Percentiles rank a stretch among this genome's conserved stretches.
Evolutionary conservation across 2,113 vertebrate species (phyloP).

Genomic region (Actinemys pallida): DNA sequence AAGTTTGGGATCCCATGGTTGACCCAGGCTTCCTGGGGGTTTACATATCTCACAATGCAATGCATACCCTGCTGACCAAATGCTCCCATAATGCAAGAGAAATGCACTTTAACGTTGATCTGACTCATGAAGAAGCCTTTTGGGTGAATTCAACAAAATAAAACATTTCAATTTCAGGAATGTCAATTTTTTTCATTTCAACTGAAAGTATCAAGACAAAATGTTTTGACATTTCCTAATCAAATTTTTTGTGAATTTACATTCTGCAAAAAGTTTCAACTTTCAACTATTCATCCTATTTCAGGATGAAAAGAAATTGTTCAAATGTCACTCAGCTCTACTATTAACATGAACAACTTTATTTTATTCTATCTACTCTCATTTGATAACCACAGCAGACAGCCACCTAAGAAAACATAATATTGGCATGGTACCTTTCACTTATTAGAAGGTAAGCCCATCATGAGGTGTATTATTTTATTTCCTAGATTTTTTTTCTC

Average conservation of each 20-base stretch:
- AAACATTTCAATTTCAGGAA: neutral
- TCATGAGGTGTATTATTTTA: no score
- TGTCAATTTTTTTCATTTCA: neutral
- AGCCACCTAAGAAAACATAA: no score
- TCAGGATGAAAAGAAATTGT: neutral
- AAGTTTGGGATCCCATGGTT: neutral
- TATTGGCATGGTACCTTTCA: no score
- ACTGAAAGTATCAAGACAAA: neutral
- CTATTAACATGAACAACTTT: neutral
- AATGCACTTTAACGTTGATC: neutral
- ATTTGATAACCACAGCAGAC: no score
- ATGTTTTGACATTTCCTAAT: no score
- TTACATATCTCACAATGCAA: neutral
- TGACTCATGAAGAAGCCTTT: neutral
- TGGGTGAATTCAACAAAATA: neutral
- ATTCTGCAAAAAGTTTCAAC: neutral
- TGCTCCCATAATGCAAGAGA: neutral
- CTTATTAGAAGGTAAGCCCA: no score
- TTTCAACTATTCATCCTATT: neutral
- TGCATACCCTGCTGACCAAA: neutral
- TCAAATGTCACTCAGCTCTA: neutral
- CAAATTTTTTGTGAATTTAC: neutral
- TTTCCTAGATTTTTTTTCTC: no score
- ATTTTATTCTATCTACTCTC: no score
- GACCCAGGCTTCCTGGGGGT: neutral